Conservation (phyloP, 2,113 vertebrate species). For the Rhea americana region DNA sequence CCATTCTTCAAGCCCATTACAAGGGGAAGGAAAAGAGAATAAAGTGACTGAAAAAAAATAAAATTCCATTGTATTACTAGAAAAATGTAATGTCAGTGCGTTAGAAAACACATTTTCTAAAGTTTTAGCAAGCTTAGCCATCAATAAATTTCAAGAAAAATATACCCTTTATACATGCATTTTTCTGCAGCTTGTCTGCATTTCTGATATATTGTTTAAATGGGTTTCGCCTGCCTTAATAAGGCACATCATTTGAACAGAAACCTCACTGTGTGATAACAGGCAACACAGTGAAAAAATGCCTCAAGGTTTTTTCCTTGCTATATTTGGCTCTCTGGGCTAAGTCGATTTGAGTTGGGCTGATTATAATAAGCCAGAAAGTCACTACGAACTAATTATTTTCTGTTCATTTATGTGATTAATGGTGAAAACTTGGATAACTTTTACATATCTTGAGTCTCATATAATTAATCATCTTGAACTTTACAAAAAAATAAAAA, state of each 20-base stretch:
- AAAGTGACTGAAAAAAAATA: background rate
- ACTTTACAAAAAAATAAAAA: constrained; percentile 59
- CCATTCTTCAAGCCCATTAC: constrained; percentile 29
- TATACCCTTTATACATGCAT: constrained; percentile 27
- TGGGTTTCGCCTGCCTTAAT: constrained; percentile 64
- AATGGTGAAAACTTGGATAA: constrained; percentile 75
- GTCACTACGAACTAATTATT: constrained; percentile 73
- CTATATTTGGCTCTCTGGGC: constrained; percentile 70
- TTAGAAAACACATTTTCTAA: constrained; percentile 46
- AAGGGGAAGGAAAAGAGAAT: background rate
- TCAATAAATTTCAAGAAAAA: constrained; percentile 48
- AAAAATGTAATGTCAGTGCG: constrained; percentile 18
- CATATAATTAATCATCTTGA: constrained; percentile 71
- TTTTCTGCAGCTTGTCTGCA: constrained; percentile 47
- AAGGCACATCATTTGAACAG: constrained; percentile 66
- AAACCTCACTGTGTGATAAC: constrained; percentile 60
- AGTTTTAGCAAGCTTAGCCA: constrained; percentile 40
- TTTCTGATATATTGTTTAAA: constrained; percentile 65
- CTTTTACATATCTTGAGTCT: constrained; percentile 67
- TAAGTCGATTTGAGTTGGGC: constrained; percentile 70
- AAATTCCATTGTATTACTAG: background rate
- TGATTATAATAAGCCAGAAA: constrained; percentile 74
- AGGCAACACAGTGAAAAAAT: constrained; percentile 54
- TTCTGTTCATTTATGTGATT: constrained; percentile 78
- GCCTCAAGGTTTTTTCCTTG: constrained; percentile 61